Evolutionary conservation across 2,797 vertebrate genomes (phyloP), one percentile per base, ranked within the genome.

Genomic region (Protosalanx chinensis): DNA sequence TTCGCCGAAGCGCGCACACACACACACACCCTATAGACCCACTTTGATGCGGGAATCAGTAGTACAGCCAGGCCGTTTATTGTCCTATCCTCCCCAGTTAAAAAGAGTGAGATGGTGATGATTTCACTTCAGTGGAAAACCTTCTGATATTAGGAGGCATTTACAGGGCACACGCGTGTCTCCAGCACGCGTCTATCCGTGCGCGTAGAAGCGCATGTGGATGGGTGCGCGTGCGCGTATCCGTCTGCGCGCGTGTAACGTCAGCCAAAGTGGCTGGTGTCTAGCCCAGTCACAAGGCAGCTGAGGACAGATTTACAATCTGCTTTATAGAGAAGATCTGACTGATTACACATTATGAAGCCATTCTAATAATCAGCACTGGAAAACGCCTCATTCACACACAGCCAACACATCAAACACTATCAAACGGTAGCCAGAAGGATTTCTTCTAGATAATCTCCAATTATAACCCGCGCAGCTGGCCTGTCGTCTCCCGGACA

Each of bases 271-370:
- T 53, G 51, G 15, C 51, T 53, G 13, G 18, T 53, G 16, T 4
- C 13, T 16, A 53, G 51, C 51, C 51, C 18, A n/a, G 51, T 15
- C 18, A 0, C 15, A 3, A 18, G 51, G 51, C 18, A 4, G 16
- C 15, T 71, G 49, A 72, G 81, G 82, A 83, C 83, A 84, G 80
- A 86, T 88, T 85, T 84, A 79, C 74, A 35, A 18, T 18, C 3
- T 18, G 33, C 16, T 16, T 35, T 35, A 60, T 63, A 29, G 79
- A 78, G 84, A 76, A 81, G 81, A 87, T 82, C 82, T 84, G 87
- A 85, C 86, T 68, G 79, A 84, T 87, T 85, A 83, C 78, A 73
- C 77, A 71, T 78, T 70, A 80, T 80, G 74, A 85, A 86, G 72
- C 77, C 74, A 76, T 66, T 63, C 64, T 74, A 64, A 64, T 84